phyloP scores from a whole-genome alignment of 2,113 vertebrate genomes.

The Thymallus thymallus region DNA sequence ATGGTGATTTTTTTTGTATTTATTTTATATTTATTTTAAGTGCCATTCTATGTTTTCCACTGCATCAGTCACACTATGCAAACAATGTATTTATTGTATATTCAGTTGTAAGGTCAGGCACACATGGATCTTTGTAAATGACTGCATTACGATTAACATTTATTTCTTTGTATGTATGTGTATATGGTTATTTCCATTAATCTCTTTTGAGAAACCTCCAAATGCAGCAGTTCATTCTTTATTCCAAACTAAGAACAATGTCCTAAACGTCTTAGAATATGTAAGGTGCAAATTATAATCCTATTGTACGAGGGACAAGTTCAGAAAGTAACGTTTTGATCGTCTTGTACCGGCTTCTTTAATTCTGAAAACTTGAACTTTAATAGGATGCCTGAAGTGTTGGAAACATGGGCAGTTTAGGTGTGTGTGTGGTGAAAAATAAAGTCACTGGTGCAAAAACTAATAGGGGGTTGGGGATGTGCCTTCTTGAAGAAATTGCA shows the following conservation, averaged over 20 bases:
- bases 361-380: conserved; percentile 45
- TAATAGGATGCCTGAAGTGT: conserved; percentile 25
- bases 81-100: conserved; percentile 87
- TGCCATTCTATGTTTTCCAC: conserved; percentile 34
- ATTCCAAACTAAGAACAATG: not conserved
- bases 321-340: conserved; percentile 15
- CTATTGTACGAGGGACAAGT: conserved; percentile 5
- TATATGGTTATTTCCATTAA: conserved; percentile 29
- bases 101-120: conserved; percentile 66
- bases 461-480: not conserved
- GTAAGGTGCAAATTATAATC: conserved; percentile 35
- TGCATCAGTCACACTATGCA: conserved; percentile 89
- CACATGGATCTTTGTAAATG: conserved; percentile 31
- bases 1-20: too few species aligned
- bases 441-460: conserved; percentile 28
- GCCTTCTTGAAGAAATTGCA: conserved; percentile 17
- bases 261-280: conserved; percentile 34
- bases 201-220: conserved; percentile 20
- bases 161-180: not conserved
- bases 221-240: conserved; percentile 29
- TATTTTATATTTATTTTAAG: not conserved
- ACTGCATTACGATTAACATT: conserved; percentile 5
- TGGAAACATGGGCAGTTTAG: conserved; percentile 17
- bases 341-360: conserved; percentile 19
- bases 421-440: conserved; percentile 2